These are phyloP conservation scores for Bilobella aurantiaca DNA, from an alignment of 1,140 invertebrate genomes.

Conservation along the genomic window DNA sequence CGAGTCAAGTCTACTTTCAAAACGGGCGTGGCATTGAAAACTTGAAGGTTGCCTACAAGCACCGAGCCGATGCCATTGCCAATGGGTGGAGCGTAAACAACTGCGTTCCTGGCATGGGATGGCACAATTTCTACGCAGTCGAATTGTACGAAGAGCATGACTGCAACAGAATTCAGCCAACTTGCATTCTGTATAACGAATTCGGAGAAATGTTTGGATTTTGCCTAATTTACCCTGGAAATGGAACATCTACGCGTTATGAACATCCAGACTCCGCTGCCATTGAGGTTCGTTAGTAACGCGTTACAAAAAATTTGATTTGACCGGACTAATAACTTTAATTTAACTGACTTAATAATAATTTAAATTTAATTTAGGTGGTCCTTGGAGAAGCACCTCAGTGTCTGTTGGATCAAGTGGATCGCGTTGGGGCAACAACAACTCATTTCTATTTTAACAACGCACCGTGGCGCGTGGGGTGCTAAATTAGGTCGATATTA, in stretches of 20 bases:
- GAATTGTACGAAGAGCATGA: constrained; percentile 17
- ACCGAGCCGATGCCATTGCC: not conserved
- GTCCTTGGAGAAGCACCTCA: constrained; percentile 16
- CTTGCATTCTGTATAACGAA: constrained; percentile 22
- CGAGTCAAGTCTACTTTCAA: constrained; percentile 17
- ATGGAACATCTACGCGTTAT: not conserved
- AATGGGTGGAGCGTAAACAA: constrained; percentile 16
- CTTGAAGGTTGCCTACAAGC: constrained; percentile 5
- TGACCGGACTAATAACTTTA: not conserved
- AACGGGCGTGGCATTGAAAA: constrained; percentile 14
- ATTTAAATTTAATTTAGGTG: not conserved
- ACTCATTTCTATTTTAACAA: constrained; percentile 19
- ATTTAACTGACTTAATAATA: not conserved
- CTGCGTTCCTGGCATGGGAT: constrained; percentile 22
- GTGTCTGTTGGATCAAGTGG: constrained; percentile 18
- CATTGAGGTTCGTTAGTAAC: not conserved
- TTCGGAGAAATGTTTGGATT: constrained; percentile 17
- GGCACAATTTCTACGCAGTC: constrained; percentile 24
- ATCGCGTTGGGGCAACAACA: constrained; percentile 8
- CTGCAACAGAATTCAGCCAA: constrained; percentile 22
- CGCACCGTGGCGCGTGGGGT: constrained; percentile 17
- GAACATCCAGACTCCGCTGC: constrained; percentile 7
- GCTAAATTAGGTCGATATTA: too few species aligned
- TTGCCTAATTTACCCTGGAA: constrained; percentile 16
- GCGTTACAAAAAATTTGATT: not conserved